Base-by-base conservation (phyloP, 2,797 vertebrate species). In the Pteronotus mesoamericanus region DNA sequence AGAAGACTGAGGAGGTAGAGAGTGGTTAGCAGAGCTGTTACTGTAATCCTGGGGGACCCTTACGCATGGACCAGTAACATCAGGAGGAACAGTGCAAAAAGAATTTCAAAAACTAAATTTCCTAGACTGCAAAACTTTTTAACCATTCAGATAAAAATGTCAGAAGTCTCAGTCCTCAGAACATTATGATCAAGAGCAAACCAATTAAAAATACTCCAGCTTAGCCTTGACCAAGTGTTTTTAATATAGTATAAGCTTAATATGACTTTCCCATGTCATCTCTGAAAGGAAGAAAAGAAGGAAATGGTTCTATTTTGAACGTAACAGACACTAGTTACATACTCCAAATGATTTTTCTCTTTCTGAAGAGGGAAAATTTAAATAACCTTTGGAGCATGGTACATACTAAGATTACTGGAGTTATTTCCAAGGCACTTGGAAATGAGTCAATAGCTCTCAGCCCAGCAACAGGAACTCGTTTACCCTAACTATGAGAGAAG, bases 371-470 rank as follows among this genome's bases (percentile, higher is more conserved):
- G 16, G 5, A 18, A 92, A 89, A 48, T 92, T 95, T 88, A 91
- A 96, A 95, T 29, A 96, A 96, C 55, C 26, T 95, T 93, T 68
- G 77, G 64, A 82, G 21, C 37, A 95, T 5, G 2, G 48, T 78
- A 57, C 48, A 44, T 19, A 32, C 71, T 71, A 92, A 94, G n/a
- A 68, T 66, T 57, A 94, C 15, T 72, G 16, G 29, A 68, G 18
- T 93, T 85, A 80, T 74, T 94, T 84, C 94, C 80, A 90, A 95
- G 34, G 26, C 46, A 83, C 72, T 14, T 91, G 75, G 55, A 97
- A 96, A 34, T 29, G 15, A 51, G 29, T 93, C 89, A 87, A 18
- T 6, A 46, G 9, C 48, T 84, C 18, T 83, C 69, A 44, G 88
- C 34, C 29, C 39, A 78, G 53, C 71, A 89, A 84, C 8, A 53